Percentiles rank a stretch among this genome's conserved stretches.
These are phyloP conservation scores for Hippoglossus hippoglossus DNA, from an alignment of 2,797 vertebrate genomes.

Conservation along the genomic window DNA sequence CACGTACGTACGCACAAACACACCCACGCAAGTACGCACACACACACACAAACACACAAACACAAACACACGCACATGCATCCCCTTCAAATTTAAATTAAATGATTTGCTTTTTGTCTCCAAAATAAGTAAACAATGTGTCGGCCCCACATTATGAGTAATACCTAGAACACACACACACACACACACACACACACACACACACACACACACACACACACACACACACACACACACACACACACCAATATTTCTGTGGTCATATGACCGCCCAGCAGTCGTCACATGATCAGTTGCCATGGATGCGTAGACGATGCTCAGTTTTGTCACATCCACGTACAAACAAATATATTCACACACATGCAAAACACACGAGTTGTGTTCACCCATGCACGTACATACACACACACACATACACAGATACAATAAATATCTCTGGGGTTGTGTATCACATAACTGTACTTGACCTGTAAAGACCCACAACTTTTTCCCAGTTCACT, in stretches of 20 bases:
- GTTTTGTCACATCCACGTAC: too few relatives aligned
- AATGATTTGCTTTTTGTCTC: neutral
- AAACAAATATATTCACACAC: too few relatives aligned
- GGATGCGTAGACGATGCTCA: too few relatives aligned
- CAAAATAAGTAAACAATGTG: neutral
- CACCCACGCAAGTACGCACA: conserved; percentile 4
- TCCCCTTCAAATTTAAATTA: neutral
- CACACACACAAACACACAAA: neutral
- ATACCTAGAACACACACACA: too few relatives aligned
- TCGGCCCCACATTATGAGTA: too few relatives aligned
- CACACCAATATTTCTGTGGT: too few relatives aligned
- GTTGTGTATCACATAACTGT: neutral
- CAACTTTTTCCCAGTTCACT: conserved; percentile 23
- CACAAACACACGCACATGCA: neutral
- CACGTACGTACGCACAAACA: conserved; percentile 6
- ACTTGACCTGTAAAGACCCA: neutral
- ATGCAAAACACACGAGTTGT: too few relatives aligned
- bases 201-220: conserved; percentile 8
- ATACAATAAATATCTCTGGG: neutral
- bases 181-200: neutral
- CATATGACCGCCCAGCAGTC: too few relatives aligned
- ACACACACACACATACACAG: conserved; percentile 1
- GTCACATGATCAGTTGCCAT: too few relatives aligned
- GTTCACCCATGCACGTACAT: too few relatives aligned
- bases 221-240: neutral